These are phyloP conservation scores for Panthera leo DNA, from an alignment of 2,113 vertebrate species.

Conservation along the genomic window DNA sequence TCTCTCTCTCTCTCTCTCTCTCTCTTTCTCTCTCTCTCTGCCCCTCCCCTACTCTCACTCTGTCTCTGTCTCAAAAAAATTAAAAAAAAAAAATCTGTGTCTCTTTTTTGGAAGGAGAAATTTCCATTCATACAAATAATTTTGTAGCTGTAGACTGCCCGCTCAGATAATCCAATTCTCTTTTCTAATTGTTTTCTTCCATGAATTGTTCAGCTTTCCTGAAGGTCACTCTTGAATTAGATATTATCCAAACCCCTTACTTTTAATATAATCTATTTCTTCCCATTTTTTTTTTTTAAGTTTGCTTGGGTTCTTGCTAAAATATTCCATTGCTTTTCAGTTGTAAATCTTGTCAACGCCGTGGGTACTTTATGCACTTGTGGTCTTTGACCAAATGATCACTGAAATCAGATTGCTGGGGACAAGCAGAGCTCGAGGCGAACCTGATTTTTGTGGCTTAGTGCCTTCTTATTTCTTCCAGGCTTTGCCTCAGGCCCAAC, in stretches of 20 bases:
- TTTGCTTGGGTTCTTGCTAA: not conserved
- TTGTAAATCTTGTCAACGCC: not conserved
- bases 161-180: not conserved
- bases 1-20: too few relatives aligned
- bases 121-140: not conserved
- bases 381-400: not conserved
- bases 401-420: not conserved
- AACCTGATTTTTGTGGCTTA: not conserved
- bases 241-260: not conserved
- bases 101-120: not conserved
- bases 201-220: not conserved
- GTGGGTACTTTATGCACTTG: too few relatives aligned
- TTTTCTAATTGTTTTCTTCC: not conserved
- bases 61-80: too few relatives aligned
- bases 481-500: not conserved
- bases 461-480: not conserved
- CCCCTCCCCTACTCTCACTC: too few relatives aligned
- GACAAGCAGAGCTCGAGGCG: rapidly evolving
- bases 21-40: too few relatives aligned
- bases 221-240: too few relatives aligned
- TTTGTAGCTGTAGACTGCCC: not conserved
- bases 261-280: not conserved
- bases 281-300: not conserved
- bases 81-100: not conserved
- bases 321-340: not conserved